Percentiles rank a stretch among this genome's conserved stretches.
These are phyloP conservation scores for Gyrodactylus salaris DNA, from an alignment of 1,140 invertebrate species.

Conservation along the genomic window DNA sequence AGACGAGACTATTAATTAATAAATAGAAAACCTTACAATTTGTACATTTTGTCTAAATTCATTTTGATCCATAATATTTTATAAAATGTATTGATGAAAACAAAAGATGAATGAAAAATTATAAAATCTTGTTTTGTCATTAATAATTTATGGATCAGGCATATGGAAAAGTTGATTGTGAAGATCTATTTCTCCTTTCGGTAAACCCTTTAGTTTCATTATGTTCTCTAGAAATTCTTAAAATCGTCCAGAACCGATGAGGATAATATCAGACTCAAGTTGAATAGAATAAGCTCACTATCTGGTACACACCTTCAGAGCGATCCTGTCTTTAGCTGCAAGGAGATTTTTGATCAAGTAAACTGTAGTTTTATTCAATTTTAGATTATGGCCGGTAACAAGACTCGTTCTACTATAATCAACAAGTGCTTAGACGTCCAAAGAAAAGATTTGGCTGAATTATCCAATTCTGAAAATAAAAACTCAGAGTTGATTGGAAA, in stretches of 20 bases:
- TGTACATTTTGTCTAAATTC: neutral
- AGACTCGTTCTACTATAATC: neutral
- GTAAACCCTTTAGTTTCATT: neutral
- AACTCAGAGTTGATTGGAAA: neutral
- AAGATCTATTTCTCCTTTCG: neutral
- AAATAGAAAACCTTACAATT: neutral
- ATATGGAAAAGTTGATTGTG: neutral
- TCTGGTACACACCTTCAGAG: too few species aligned
- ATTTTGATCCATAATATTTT: too few species aligned
- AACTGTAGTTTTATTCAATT: neutral
- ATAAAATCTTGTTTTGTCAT: neutral
- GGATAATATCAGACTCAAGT: neutral
- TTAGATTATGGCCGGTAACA: neutral
- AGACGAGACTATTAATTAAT: neutral
- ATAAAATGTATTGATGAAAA: too few species aligned
- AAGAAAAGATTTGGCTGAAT: neutral
- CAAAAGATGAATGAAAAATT: too few species aligned
- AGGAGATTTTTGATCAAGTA: neutral
- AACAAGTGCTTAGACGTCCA: neutral
- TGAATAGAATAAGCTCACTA: too few species aligned
- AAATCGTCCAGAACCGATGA: neutral
- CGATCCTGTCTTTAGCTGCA: neutral
- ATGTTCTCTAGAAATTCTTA: neutral
- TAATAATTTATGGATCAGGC: neutral
- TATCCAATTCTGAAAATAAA: neutral